Conservation (phyloP, 1,140 invertebrate genomes). For the Scaptodrosophila lebanonensis region DNA sequence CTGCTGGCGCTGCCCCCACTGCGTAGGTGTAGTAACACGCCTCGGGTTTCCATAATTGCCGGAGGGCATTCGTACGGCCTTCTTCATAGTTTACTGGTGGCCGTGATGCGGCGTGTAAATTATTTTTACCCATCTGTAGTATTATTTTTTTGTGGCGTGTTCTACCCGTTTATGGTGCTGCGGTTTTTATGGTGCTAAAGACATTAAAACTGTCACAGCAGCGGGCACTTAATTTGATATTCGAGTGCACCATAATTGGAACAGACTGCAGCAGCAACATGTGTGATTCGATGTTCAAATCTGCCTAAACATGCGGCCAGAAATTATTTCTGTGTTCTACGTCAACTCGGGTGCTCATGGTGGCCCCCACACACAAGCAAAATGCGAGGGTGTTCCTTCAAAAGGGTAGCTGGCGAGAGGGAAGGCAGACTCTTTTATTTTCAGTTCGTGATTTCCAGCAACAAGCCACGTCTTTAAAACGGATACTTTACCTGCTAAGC, state of each 20-base stretch:
- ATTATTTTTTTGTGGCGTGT: conserved; percentile 5
- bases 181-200: conserved; percentile 64
- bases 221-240: conserved; percentile 71
- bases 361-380: conserved; percentile 38
- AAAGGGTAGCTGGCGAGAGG: conserved; percentile 31
- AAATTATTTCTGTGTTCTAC: conserved; percentile 53
- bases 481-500: too few species aligned
- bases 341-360: conserved; percentile 34
- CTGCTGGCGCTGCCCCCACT: background rate
- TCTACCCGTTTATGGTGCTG: conserved; percentile 33
- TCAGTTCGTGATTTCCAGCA: too few species aligned
- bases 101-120: background rate
- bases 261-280: conserved; percentile 42
- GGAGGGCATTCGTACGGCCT: conserved; percentile 13
- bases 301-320: conserved; percentile 14
- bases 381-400: background rate
- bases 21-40: conserved; percentile 43
- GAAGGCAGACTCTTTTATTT: too few species aligned
- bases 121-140: background rate
- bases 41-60: conserved; percentile 54
- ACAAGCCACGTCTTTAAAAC: too few species aligned
- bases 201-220: conserved; percentile 73
- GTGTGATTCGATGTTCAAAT: conserved; percentile 22
- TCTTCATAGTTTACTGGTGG: too few species aligned
- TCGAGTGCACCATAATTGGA: conserved; percentile 65